Evolutionary conservation across 2,113 vertebrate species (phyloP), one percentile per base, ranked within the genome.

Genomic region (Petaurus breviceps): DNA sequence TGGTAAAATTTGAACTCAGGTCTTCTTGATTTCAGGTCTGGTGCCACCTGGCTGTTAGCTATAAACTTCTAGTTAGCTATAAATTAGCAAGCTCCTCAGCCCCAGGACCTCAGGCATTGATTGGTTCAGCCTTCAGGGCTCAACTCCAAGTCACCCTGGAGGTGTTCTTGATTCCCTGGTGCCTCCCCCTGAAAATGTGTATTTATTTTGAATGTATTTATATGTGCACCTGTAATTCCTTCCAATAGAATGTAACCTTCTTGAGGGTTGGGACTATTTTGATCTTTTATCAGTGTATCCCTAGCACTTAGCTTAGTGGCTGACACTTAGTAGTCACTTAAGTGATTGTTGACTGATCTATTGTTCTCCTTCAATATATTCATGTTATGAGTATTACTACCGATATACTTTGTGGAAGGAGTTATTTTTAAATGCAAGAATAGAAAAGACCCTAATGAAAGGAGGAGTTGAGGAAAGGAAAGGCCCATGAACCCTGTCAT

Each of bases 361-460:
- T 23, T 43, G n/a, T 5, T 84, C 23, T 8, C 19, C 4, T 84
- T 43, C 16, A 84, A 23, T 84, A 2, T 43, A 22, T 84, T 43
- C 23, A 8, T 84, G 9, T 84, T 46, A 19, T 28, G 12, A n/a
- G 52, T 90, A n/a, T 5, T 55, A 0, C 9, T 91, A 84, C 47
- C 92, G 89, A 77, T n/a, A 77, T 19, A 22, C n/a, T 23, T 77
- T 77, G 31, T n/a, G 37, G 68, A 90, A 51, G 46, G 90, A 92
- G 57, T 55, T 61, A 47, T 57, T 91, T 37, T 92, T 77, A 92
- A 95, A 19, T 89, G 9, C 96, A 90, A 24, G 68, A 51, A 8
- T 19, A 94, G 19, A 54, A 91, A 26, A 77, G 49, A 0, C 92
- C 92, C n/a, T 91, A 91, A 54, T 54, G 5, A 11, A 84, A 90